Evolutionary conservation across 2,113 vertebrate species (phyloP).

Genomic region (Nanorana parkeri): DNA sequence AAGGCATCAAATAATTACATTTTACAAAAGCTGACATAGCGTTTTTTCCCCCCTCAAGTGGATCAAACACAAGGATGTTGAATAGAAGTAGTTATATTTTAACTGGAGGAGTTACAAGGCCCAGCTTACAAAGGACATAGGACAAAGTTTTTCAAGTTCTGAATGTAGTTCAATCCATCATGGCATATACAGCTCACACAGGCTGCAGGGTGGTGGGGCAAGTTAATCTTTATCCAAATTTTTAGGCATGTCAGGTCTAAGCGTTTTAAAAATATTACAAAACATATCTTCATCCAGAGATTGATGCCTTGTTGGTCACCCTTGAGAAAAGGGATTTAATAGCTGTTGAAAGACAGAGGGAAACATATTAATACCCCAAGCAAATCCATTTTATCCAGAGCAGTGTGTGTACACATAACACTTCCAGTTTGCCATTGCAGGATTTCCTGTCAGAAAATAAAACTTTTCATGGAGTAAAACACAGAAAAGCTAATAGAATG

Average conservation of each 20-base stretch:
- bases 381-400: conserved; percentile 8
- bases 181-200: conserved; percentile 63
- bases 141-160: conserved; percentile 65
- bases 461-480: neutral
- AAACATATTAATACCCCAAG: conserved; percentile 34
- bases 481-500: too few relatives aligned
- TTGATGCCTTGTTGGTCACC: conserved; percentile 21
- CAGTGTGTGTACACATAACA: conserved; percentile 19
- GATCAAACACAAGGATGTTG: conserved; percentile 81
- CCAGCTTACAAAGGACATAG: conserved; percentile 73
- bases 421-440: neutral
- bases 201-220: conserved; percentile 55
- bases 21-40: conserved; percentile 72
- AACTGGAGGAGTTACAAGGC: conserved; percentile 83
- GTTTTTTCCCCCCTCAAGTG: conserved; percentile 70
- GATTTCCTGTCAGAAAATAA: neutral
- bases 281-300: conserved; percentile 39
- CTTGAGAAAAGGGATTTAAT: conserved; percentile 5
- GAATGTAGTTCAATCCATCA: conserved; percentile 75
- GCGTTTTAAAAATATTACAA: conserved; percentile 35
- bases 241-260: conserved; percentile 50
- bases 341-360: conserved; percentile 45
- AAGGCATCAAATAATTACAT: conserved; percentile 69
- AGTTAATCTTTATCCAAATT: conserved; percentile 61
- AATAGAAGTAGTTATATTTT: conserved; percentile 93